A percentile compares a stretch with the other conserved stretches of the same genome.
Conservation (phyloP, 1,140 invertebrate species). For the Drosophila ohnishii region DNA sequence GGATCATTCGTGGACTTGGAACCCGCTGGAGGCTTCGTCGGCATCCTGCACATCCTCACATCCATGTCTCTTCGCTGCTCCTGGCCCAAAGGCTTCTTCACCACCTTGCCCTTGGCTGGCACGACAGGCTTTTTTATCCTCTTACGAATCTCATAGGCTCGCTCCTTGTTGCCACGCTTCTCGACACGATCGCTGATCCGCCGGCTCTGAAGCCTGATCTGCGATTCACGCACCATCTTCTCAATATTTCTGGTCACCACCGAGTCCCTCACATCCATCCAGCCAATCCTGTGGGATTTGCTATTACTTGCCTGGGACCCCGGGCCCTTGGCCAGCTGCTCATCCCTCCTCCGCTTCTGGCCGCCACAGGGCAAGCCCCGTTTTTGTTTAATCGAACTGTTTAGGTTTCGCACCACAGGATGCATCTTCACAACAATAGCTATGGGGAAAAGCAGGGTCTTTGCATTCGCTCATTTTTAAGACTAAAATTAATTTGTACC, state of each 20-base stretch:
- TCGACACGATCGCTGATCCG: background rate
- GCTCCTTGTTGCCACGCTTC: background rate
- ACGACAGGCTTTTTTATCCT: too few relatives aligned
- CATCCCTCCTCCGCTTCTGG: background rate
- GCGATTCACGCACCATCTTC: conserved; percentile 7
- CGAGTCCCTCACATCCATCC: background rate
- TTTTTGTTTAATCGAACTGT: background rate
- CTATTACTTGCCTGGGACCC: background rate
- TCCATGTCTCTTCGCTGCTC: background rate
- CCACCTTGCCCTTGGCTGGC: background rate
- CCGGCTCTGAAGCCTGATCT: background rate
- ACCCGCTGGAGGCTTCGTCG: background rate
- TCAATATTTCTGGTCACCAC: conserved; percentile 1
- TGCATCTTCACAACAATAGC: background rate
- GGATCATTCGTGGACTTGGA: background rate
- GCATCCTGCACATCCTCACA: background rate
- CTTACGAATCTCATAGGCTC: background rate
- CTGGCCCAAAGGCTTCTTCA: background rate
- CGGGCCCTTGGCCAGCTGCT: background rate
- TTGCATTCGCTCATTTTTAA: background rate
- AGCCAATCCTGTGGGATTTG: background rate
- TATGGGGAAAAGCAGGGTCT: background rate
- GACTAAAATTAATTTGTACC: background rate
- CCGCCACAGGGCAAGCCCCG: background rate
- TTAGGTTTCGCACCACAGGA: too few relatives aligned